Evolutionary conservation across 2,797 vertebrate species (phyloP), one percentile per base, ranked within the genome.

Genomic region (Aselliscus stoliczkanus): DNA sequence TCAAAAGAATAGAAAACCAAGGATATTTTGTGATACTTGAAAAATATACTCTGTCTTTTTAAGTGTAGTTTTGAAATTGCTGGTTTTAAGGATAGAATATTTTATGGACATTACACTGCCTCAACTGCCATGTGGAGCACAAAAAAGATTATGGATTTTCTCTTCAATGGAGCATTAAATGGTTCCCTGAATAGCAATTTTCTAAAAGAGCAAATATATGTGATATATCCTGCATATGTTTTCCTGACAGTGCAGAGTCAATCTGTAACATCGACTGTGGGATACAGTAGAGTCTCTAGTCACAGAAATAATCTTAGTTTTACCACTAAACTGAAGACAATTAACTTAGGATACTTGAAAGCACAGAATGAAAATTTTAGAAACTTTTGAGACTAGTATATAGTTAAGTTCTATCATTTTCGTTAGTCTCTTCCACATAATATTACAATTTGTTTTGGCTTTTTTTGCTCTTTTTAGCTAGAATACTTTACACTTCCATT

Each of bases 81-180:
- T 90, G 8, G 34, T 82, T 96, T 96, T 97, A 96, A 93, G 82
- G 75, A 69, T 39, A 94, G 95, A 94, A 91, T 96, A 96, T 96
- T 97, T 98, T 97, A 97, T 93, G 88, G 93, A 88, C 88, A 65
- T 94, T 89, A 79, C 29, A 84, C 65, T 58, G 76, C 75, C 90
- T 93, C 85, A 84, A 69, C 95, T 97, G 79, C 69, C 92, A 96
- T 25, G 42, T 29, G 23, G 83, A 94, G 65, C 81, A 87, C 69
- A 87, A 58, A 96, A 89, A 92, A 82, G 90, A 95, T 96, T 96
- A 96, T 56, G 47, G 64, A 73, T 92, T 96, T 97, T 44, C 90
- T 97, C 96, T 95, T 96, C 96, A 97, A 83, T 67, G 89, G 92
- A 84, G 91, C 86, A 88, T 97, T 98, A 97, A 97, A 98, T 89